Percentiles rank a stretch among this genome's conserved stretches.
Evolutionary conservation across 2,888 invertebrate genomes (phyloP).

Genomic region (Chesias legatella): DNA sequence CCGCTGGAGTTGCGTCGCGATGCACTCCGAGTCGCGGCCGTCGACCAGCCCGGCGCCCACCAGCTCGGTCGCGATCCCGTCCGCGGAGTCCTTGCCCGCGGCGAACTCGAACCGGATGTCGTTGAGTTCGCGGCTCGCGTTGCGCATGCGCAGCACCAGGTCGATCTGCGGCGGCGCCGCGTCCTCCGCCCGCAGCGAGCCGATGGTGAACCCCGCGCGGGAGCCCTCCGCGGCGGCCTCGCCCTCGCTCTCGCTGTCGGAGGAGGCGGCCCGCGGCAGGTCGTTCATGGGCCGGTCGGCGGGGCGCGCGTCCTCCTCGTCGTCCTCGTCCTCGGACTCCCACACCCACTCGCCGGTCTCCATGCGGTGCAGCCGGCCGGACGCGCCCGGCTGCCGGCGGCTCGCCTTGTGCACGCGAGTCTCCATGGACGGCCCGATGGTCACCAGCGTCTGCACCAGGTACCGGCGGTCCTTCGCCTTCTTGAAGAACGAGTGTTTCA

Average conservation of each 20-base stretch:
- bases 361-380: conserved; percentile 92
- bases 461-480: conserved; percentile 98
- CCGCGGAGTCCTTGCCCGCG: conserved; percentile 93
- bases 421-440: conserved; percentile 93
- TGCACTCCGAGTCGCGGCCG: conserved; percentile 93
- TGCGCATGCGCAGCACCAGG: conserved; percentile 94
- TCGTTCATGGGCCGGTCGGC: conserved; percentile 83
- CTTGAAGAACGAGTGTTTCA: conserved; percentile 99
- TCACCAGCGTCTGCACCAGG: conserved; percentile 91
- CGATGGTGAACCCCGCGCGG: conserved; percentile 25
- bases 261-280: conserved; percentile 80
- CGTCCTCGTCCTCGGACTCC: conserved; percentile 96
- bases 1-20: conserved; percentile 95
- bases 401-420: conserved; percentile 94
- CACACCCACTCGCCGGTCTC: conserved; percentile 99
- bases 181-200: conserved; percentile 34
- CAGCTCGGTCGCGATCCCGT: conserved; percentile 97
- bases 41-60: conserved; percentile 98
- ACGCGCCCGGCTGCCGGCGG: conserved; percentile 92
- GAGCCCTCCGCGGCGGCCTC: conserved; percentile 44
- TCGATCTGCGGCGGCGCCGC: conserved; percentile 83
- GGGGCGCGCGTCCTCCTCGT: conserved; percentile 72
- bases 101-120: conserved; percentile 99
- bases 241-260: conserved; percentile 79
- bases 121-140: conserved; percentile 95